Evolutionary conservation across 2,797 vertebrate species (phyloP), one percentile per base, ranked within the genome.

Genomic region (Phoxinus dragarum): DNA sequence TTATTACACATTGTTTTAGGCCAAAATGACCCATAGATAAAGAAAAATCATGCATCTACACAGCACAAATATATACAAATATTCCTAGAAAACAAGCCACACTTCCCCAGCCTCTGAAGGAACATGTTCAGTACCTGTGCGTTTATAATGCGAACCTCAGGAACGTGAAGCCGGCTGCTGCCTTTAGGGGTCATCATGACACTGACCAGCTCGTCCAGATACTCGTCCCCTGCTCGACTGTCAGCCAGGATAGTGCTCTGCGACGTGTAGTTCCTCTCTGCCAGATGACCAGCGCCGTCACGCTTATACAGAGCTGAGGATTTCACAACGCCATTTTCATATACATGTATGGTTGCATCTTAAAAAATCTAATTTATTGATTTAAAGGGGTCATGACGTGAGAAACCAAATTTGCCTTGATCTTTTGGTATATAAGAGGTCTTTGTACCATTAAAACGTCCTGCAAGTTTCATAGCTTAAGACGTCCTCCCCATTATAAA

Each of bases 111-210:
- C n/a, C 44, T 52, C 27, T n/a, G 7, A 9, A 80, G 16, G 19
- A 34, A 42, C 21, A 23, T 27, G 27, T 44, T 68, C 27, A 68
- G 44, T 74, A 89, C 87, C 85, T 87, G 87, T 64, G 86, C 52
- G 23, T 91, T 88, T 16, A 88, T 81, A 79, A 88, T 86, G 47
- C 90, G 93, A 59, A 91, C 91, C 17, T 95, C 93, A 82, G 82
- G 93, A 72, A 92, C 81, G 7, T 92, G 86, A 47, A 94, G 90
- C 68, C 82, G 92, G 89, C 92, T 89, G 31, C 86, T 66, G 44
- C 89, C 40, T 90, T 93, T 94, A 3, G 95, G 92, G 0, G 91
- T 86, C 91, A 94, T 93, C 88, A 92, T 95, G 86, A 91, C 91
- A 0, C 92, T 94, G 23, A 92, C 88, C 27, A 93, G 84, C 76